phyloP scores from a whole-genome alignment of 2,888 invertebrate species.

The Hydrotaea diabolus region DNA sequence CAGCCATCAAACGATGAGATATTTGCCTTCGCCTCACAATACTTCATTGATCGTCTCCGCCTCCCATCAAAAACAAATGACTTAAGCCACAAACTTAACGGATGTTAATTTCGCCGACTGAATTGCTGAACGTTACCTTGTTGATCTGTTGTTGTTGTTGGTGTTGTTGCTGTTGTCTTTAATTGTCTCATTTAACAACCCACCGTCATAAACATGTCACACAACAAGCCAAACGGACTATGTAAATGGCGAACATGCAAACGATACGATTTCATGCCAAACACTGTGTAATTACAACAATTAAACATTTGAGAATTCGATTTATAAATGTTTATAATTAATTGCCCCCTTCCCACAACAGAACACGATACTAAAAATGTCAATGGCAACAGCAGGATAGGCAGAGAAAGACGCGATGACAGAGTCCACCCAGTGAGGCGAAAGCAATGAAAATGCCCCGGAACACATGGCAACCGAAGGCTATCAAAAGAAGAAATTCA shows the following conservation, averaged over 20 bases:
- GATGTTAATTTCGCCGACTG: not conserved
- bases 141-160: not conserved
- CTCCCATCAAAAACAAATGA: not conserved
- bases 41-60: too few species aligned
- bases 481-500: not conserved
- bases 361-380: constrained; percentile 53
- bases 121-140: not conserved
- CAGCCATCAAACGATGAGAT: too few species aligned
- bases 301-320: constrained; percentile 48
- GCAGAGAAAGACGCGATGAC: not conserved
- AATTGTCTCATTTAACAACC: constrained; percentile 14
- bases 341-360: constrained; percentile 1
- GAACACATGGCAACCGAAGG: not conserved
- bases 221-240: not conserved
- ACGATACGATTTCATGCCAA: constrained; percentile 3
- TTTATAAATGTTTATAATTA: constrained; percentile 41
- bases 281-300: constrained; percentile 49
- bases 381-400: constrained; percentile 19
- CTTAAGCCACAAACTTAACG: constrained; percentile 16
- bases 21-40: too few species aligned
- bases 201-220: not conserved
- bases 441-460: not conserved
- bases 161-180: too few species aligned
- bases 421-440: too few species aligned
- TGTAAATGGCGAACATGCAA: not conserved